These are phyloP conservation scores for Hapalemur alaotrensis DNA, from an alignment of 2,797 vertebrate species.

Conservation along the genomic window DNA sequence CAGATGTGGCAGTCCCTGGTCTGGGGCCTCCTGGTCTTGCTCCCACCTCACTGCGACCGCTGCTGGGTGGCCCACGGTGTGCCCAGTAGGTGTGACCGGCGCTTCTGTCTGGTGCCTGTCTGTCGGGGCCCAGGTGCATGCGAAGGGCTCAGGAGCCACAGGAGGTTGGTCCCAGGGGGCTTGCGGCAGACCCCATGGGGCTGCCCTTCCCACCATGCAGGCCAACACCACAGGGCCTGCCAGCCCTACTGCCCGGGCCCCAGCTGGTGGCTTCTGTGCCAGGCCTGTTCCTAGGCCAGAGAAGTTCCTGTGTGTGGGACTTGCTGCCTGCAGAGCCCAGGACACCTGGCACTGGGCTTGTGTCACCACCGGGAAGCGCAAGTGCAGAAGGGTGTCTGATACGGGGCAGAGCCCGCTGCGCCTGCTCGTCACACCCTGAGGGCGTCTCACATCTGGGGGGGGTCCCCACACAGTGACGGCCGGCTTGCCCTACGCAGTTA, in stretches of 20 bases:
- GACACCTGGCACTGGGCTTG: background rate
- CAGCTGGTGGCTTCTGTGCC: background rate
- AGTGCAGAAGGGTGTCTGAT: rapidly evolving
- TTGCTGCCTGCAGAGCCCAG: background rate
- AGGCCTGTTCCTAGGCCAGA: background rate
- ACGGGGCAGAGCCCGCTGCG: rapidly evolving
- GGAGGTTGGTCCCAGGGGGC: background rate
- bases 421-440: background rate
- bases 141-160: background rate
- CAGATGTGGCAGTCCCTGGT: too few relatives aligned
- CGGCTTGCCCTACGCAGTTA: background rate
- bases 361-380: background rate
- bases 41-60: rapidly evolving
- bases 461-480: background rate
- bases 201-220: background rate
- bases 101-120: background rate
- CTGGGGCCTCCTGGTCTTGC: too few relatives aligned
- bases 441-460: background rate
- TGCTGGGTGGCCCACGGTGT: background rate
- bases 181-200: background rate
- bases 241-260: background rate
- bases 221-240: background rate
- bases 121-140: background rate
- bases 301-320: background rate
- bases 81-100: background rate